Conservation (phyloP, 2,888 invertebrate species). For the Drosophila phalerata region DNA sequence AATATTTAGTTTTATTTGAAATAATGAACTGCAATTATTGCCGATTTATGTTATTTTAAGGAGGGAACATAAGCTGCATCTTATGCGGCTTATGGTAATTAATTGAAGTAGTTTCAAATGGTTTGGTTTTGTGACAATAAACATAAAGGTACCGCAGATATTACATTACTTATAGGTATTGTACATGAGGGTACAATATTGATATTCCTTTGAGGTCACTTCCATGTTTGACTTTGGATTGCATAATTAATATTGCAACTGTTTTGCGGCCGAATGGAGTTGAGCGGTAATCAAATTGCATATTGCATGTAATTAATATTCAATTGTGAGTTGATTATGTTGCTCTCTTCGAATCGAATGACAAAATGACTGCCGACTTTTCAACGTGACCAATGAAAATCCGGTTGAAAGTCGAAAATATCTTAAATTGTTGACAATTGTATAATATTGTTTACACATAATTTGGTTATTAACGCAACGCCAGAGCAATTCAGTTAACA, state of each 20-base stretch:
- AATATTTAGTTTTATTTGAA: no score
- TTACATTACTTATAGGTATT: not conserved
- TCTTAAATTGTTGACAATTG: conserved; percentile 14
- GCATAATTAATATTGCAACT: conserved; percentile 53
- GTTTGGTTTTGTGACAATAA: conserved; percentile 3
- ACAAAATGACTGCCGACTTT: conserved; percentile 30
- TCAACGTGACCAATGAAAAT: not conserved
- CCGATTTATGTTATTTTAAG: no score
- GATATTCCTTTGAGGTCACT: conserved; percentile 30
- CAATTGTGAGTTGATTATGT: conserved; percentile 23
- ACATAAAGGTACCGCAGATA: conserved; percentile 4
- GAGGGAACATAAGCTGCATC: no score
- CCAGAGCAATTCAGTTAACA: conserved; percentile 45
- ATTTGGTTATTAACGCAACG: conserved; percentile 63
- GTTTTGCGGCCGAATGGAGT: conserved; percentile 21
- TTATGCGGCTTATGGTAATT: conserved; percentile 36
- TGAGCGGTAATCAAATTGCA: conserved; percentile 30
- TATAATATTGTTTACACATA: conserved; percentile 54
- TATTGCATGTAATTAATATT: conserved; percentile 50
- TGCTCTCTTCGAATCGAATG: not conserved
- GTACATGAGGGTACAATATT: conserved; percentile 17
- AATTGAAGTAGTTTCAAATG: conserved; percentile 25
- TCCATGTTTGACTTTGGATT: conserved; percentile 45
- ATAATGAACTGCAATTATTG: no score
- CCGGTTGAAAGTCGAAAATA: not conserved